Percentiles rank a stretch among this genome's conserved stretches.
phyloP scores from a whole-genome alignment of 2,797 vertebrate genomes.

The Rhincodon typus region DNA sequence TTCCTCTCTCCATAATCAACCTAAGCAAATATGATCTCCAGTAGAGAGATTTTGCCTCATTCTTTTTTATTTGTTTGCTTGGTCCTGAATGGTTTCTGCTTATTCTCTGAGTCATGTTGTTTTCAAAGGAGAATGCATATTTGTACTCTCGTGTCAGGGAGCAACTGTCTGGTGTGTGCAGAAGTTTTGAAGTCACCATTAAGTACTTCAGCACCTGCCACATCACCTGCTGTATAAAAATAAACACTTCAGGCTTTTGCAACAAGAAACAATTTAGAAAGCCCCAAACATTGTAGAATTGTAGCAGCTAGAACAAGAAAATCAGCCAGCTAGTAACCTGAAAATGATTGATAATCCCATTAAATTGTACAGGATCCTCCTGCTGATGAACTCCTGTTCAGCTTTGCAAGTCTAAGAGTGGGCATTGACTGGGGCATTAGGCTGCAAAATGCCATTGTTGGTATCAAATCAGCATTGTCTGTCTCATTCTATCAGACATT shows the following conservation, averaged over 20 bases:
- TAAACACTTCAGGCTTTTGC: neutral
- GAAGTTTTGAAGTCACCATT: neutral
- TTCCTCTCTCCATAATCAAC: neutral
- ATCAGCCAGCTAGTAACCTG: neutral
- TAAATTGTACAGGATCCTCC: neutral
- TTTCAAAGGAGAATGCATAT: neutral
- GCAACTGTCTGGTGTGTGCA: neutral
- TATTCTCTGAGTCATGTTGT: neutral
- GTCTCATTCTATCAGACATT: neutral
- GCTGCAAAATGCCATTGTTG: neutral
- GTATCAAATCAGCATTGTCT: neutral
- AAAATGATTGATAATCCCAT: neutral
- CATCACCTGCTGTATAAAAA: neutral
- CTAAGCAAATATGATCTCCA: neutral
- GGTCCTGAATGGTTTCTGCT: neutral
- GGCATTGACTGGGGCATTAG: neutral
- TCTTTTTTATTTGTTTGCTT: neutral
- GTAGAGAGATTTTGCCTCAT: neutral
- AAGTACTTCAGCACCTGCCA: neutral
- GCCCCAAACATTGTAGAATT: neutral
- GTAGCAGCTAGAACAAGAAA: neutral
- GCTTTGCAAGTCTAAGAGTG: neutral
- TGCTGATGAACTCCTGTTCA: neutral
- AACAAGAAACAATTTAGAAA: neutral
- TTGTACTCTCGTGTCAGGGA: neutral